These are phyloP conservation scores for Adelphocoris suturalis DNA, from an alignment of 2,888 invertebrate genomes.

Conservation along the genomic window DNA sequence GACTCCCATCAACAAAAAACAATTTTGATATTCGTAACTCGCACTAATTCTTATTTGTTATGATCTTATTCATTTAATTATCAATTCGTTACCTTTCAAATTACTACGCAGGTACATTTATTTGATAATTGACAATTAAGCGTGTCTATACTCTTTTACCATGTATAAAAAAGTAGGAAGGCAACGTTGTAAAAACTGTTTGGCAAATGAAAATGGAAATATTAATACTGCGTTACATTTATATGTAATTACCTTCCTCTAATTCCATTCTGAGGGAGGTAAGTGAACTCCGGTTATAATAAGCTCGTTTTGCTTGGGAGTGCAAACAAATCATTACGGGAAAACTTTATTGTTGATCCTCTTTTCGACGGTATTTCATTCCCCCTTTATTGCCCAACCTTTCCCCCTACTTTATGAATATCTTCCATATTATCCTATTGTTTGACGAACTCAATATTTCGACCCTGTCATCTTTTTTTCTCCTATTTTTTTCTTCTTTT, in stretches of 20 bases:
- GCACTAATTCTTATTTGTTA: no score
- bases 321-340: neutral
- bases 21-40: no score
- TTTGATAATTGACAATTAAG: no score
- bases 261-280: neutral
- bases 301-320: neutral
- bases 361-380: neutral
- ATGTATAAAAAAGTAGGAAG: no score
- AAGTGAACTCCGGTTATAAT: slow-evolving; percentile 7
- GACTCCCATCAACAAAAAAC: no score
- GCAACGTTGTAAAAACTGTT: neutral
- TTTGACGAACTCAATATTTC: no score
- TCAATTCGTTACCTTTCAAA: no score
- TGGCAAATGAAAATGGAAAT: neutral
- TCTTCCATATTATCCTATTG: neutral
- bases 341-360: slow-evolving; percentile 17
- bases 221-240: neutral
- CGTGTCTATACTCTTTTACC: no score
- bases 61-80: no score
- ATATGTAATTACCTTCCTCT: neutral
- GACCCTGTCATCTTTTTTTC: no score
- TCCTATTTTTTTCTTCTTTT: no score
- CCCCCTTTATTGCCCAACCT: neutral
- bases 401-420: neutral
- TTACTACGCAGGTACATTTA: no score